Percentiles rank a stretch among this genome's conserved stretches.
phyloP scores from a whole-genome alignment of 1,140 invertebrate genomes.

The Trinorchestia longiramus region DNA sequence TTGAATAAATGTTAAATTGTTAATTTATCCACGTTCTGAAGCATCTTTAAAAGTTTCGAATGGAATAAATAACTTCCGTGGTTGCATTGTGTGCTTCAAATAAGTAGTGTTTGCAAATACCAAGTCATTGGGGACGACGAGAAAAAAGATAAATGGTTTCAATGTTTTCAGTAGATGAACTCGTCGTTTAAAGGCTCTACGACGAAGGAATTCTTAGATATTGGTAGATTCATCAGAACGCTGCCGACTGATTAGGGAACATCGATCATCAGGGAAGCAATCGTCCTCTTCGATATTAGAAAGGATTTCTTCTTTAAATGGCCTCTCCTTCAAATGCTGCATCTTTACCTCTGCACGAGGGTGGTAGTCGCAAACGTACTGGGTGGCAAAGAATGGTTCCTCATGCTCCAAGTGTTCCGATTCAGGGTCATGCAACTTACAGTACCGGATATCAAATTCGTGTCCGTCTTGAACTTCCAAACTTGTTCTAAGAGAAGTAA shows the following conservation, averaged over 20 bases:
- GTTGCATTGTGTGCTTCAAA: too few species aligned
- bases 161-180: background rate
- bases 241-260: background rate
- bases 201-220: conserved; percentile 1
- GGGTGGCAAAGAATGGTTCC: conserved; percentile 21
- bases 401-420: conserved; percentile 23
- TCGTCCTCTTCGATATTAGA: conserved; percentile 46
- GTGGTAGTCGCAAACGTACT: conserved; percentile 35
- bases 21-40: too few species aligned
- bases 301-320: conserved; percentile 1
- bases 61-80: too few species aligned
- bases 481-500: background rate
- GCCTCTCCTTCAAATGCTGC: background rate
- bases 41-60: too few species aligned
- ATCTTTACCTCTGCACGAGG: conserved; percentile 23
- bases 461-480: conserved; percentile 35
- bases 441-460: background rate
- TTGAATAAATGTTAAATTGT: too few species aligned
- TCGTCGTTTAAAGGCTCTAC: background rate
- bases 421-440: background rate
- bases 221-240: conserved; percentile 41
- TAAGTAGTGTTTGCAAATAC: too few species aligned
- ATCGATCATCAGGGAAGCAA: background rate
- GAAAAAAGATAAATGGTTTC: background rate
- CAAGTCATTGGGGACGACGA: background rate